Percentiles rank a stretch among this genome's conserved stretches.
These are phyloP conservation scores for Daubentonia madagascariensis DNA, from an alignment of 2,113 vertebrate species.

Conservation along the genomic window DNA sequence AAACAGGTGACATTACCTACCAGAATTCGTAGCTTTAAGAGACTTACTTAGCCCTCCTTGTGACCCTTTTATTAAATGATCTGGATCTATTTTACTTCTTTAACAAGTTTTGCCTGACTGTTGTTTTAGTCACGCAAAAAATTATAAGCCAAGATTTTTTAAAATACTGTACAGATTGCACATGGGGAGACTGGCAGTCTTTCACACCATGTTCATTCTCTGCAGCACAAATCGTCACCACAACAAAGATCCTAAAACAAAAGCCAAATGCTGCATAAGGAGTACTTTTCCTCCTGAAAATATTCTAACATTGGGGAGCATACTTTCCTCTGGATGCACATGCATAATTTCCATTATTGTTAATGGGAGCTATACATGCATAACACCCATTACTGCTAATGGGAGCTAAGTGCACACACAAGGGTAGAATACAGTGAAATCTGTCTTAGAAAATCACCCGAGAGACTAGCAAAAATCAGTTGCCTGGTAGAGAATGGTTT, in stretches of 20 bases:
- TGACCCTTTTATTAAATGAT: not conserved
- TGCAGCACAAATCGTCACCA: conserved; percentile 36
- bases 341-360: conserved; percentile 71
- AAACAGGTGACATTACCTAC: conserved; percentile 8
- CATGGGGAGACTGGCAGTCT: conserved; percentile 13
- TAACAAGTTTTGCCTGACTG: conserved; percentile 28
- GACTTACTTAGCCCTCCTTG: not conserved
- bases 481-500: conserved; percentile 72
- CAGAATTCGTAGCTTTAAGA: not conserved
- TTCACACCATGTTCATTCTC: conserved; percentile 43
- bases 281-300: conserved; percentile 50
- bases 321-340: conserved; percentile 63
- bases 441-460: conserved; percentile 76
- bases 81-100: conserved; percentile 46
- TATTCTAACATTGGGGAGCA: conserved; percentile 10
- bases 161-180: conserved; percentile 34
- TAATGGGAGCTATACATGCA: conserved; percentile 71
- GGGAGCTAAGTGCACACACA: conserved; percentile 70
- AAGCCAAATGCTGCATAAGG: conserved; percentile 52
- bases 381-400: conserved; percentile 73
- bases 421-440: conserved; percentile 69
- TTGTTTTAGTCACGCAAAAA: conserved; percentile 25
- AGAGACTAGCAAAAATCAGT: conserved; percentile 74
- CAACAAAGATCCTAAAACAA: conserved; percentile 54
- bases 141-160: conserved; percentile 22